A percentile compares a stretch with the other conserved stretches of the same genome.
These are phyloP conservation scores for Manis pentadactyla DNA, from an alignment of 2,797 vertebrate species.

Conservation along the genomic window DNA sequence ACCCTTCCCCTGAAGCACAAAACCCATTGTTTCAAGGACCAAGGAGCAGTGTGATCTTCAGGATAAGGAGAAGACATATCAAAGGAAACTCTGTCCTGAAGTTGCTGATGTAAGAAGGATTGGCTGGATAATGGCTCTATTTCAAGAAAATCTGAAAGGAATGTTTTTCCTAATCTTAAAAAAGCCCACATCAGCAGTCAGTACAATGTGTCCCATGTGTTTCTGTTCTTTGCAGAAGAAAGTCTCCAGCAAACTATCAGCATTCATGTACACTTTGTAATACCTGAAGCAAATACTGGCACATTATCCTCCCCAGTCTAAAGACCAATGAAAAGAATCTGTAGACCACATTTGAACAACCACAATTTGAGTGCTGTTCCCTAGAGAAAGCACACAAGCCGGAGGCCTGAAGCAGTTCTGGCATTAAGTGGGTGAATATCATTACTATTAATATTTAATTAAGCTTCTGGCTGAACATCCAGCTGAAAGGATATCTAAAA, in stretches of 20 bases:
- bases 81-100: background rate
- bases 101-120: background rate
- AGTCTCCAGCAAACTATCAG: background rate
- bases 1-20: background rate
- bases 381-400: background rate
- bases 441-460: conserved; percentile 36
- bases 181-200: background rate
- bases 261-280: background rate
- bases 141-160: conserved; percentile 39
- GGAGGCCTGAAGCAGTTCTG: background rate
- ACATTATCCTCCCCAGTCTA: background rate
- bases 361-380: background rate
- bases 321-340: conserved; percentile 14
- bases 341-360: conserved; percentile 1
- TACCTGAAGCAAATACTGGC: background rate
- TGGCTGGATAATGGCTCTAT: conserved; percentile 2
- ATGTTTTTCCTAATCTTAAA: conserved; percentile 22
- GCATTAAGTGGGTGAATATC: background rate
- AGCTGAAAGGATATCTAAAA: conserved; percentile 28
- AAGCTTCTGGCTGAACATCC: background rate
- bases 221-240: conserved; percentile 22
- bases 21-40: background rate
- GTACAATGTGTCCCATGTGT: background rate
- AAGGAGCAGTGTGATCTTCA: background rate
- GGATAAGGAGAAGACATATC: background rate